Percentiles rank a stretch among this genome's conserved stretches.
Conservation (phyloP, 1,140 invertebrate genomes). For the Drosophila sturtevanti region DNA sequence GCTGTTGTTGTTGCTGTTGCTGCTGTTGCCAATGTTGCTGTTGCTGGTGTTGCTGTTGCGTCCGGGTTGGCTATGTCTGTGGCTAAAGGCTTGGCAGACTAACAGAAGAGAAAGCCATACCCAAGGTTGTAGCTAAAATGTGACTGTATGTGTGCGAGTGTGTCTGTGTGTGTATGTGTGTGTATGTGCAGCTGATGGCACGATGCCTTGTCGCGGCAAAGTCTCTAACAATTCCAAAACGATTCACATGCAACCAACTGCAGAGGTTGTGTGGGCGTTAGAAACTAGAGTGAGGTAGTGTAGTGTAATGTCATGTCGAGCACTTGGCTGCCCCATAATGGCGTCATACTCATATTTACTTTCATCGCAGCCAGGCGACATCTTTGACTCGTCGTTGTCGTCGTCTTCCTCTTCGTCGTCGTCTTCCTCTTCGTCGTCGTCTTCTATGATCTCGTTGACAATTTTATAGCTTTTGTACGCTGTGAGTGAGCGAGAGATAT, state of each 20-base stretch:
- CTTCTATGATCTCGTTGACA: conserved; percentile 81
- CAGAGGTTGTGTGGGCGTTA: conserved; percentile 38
- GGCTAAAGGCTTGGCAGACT: conserved; percentile 47
- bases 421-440: conserved; percentile 42
- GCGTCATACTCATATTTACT: conserved; percentile 81
- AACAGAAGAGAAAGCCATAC: conserved; percentile 53
- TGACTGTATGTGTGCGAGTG: neutral
- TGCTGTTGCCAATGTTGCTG: conserved; percentile 36
- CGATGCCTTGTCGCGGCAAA: conserved; percentile 12
- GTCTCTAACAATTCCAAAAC: conserved; percentile 13
- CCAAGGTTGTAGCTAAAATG: conserved; percentile 6
- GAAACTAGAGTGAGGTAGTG: conserved; percentile 1
- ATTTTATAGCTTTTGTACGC: conserved; percentile 72
- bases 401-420: conserved; percentile 46
- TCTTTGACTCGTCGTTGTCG: conserved; percentile 20
- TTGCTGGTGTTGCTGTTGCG: conserved; percentile 12
- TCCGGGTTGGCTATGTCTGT: conserved; percentile 49
- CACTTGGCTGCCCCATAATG: conserved; percentile 44
- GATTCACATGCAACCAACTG: conserved; percentile 40
- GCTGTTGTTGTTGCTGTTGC: conserved; percentile 7
- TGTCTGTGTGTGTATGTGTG: neutral
- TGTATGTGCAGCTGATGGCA: neutral
- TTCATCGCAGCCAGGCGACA: conserved; percentile 68
- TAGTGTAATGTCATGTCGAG: too few relatives aligned
- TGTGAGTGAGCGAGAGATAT: conserved; percentile 68